phyloP scores from a whole-genome alignment of 2,797 vertebrate genomes.

The Malurus leucopterus region DNA sequence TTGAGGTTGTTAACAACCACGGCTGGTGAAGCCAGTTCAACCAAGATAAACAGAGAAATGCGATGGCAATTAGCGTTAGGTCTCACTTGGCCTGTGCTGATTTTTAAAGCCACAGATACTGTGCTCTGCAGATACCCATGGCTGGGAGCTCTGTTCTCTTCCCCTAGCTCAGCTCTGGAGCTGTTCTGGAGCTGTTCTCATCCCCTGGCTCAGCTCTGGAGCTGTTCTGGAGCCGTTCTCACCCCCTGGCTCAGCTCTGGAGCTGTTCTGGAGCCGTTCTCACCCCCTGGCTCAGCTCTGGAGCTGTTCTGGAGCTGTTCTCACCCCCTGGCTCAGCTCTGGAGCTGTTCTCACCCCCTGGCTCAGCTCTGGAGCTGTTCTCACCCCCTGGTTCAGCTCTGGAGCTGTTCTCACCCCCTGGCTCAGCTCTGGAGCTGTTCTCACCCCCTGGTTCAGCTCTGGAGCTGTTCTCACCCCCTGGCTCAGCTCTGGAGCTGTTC shows the following conservation, averaged over 20 bases:
- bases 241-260: no score
- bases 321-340: not conserved
- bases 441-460: not conserved
- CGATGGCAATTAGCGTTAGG: slow-evolving; percentile 33
- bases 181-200: not conserved
- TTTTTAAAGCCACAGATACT: not conserved
- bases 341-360: not conserved
- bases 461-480: no score
- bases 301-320: no score
- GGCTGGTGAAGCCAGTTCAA: slow-evolving; percentile 20
- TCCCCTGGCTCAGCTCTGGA: not conserved
- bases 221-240: no score
- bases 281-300: no score
- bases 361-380: not conserved
- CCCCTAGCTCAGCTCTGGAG: not conserved
- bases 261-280: no score
- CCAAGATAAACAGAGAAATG: slow-evolving; percentile 55
- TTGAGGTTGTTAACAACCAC: slow-evolving; percentile 61
- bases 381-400: no score
- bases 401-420: not conserved
- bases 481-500: no score
- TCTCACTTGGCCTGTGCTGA: slow-evolving; percentile 42
- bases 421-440: not conserved
- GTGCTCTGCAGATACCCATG: not conserved
- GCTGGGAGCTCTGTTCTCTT: not conserved